Evolutionary conservation across 1,140 invertebrate genomes (phyloP).

Genomic region (Drosophila nigrodunni): DNA sequence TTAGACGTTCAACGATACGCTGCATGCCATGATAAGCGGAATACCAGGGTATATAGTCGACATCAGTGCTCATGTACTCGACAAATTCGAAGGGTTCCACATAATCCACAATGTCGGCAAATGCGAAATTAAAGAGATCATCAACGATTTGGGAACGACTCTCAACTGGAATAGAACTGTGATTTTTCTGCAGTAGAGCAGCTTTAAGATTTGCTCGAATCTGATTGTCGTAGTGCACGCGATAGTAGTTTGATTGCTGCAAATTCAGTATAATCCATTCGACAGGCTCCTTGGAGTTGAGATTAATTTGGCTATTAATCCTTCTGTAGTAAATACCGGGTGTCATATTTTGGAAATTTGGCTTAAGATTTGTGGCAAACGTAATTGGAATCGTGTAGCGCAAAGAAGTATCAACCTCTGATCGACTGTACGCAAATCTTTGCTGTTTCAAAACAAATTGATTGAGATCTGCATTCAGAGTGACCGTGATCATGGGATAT

Average conservation of each 20-base stretch:
- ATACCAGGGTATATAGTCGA: conserved; percentile 86
- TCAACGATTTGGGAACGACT: conserved; percentile 92
- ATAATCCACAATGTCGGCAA: conserved; percentile 86
- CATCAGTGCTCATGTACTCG: conserved; percentile 86
- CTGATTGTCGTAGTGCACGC: conserved; percentile 87
- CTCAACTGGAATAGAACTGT: conserved; percentile 86
- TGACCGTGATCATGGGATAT: conserved; percentile 91
- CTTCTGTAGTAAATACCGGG: conserved; percentile 84
- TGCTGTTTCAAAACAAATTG: conserved; percentile 71
- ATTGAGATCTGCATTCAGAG: conserved; percentile 9
- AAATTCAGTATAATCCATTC: conserved; percentile 85
- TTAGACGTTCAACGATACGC: conserved; percentile 47
- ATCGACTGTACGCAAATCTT: conserved; percentile 85
- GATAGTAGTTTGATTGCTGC: conserved; percentile 87
- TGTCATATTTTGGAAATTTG: conserved; percentile 85
- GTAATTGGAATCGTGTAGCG: conserved; percentile 89
- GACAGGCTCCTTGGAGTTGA: conserved; percentile 53
- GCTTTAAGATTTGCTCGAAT: conserved; percentile 85
- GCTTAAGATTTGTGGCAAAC: conserved; percentile 85
- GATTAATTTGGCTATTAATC: conserved; percentile 76
- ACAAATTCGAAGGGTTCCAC: conserved; percentile 85
- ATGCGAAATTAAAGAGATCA: conserved; percentile 89
- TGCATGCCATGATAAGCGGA: conserved; percentile 76
- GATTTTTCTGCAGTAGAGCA: conserved; percentile 81
- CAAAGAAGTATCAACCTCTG: conserved; percentile 56